These are phyloP conservation scores for Ectemnius lituratus DNA, from an alignment of 2,888 invertebrate species.

Conservation along the genomic window DNA sequence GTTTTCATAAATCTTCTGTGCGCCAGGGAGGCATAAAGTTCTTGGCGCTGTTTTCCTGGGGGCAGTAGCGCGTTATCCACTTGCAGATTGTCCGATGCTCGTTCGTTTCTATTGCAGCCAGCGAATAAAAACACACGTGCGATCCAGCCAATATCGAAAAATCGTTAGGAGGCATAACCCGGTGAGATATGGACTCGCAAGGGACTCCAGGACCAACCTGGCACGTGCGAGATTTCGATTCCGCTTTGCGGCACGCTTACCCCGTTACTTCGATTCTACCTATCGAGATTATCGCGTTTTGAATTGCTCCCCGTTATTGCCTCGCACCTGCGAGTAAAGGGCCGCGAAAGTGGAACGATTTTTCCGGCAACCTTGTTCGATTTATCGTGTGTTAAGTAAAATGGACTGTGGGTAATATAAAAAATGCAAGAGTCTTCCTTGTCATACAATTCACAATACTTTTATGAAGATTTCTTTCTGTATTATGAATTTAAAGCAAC, in stretches of 20 bases:
- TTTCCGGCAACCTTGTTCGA: neutral
- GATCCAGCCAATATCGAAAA: conserved; percentile 61
- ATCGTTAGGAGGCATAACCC: conserved; percentile 59
- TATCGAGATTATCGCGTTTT: conserved; percentile 38
- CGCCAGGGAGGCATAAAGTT: conserved; percentile 47
- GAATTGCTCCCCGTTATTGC: conserved; percentile 65
- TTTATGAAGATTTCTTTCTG: too few species aligned
- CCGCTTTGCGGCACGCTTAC: too few species aligned
- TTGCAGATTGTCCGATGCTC: conserved; percentile 56
- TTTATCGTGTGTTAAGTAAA: too few species aligned
- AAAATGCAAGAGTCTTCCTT: too few species aligned
- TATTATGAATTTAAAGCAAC: too few species aligned
- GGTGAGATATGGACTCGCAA: conserved; percentile 46
- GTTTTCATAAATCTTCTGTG: conserved; percentile 60
- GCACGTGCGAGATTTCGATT: too few species aligned
- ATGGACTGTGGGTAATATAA: too few species aligned
- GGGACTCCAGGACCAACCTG: neutral
- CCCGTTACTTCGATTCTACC: neutral
- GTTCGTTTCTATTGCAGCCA: conserved; percentile 54
- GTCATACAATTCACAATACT: too few species aligned
- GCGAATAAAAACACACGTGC: conserved; percentile 58
- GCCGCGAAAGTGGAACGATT: too few species aligned
- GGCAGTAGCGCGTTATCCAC: conserved; percentile 58
- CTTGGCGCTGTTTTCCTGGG: conserved; percentile 52
- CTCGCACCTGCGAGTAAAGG: conserved; percentile 26